phyloP scores from a whole-genome alignment of 2,113 vertebrate genomes.

The Dryoscopus gambensis region DNA sequence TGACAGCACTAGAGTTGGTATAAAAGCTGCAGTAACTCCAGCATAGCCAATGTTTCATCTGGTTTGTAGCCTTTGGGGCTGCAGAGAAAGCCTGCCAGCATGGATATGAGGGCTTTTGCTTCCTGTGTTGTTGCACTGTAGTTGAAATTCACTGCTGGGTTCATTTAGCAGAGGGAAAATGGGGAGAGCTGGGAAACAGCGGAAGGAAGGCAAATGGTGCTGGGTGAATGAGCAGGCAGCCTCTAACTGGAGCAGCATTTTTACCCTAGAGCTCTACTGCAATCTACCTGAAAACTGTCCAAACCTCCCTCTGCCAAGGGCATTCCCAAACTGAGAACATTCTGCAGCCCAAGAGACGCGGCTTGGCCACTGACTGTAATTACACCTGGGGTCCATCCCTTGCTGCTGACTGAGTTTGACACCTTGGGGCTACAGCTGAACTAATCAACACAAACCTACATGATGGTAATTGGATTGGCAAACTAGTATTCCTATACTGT shows the following conservation, averaged over 20 bases:
- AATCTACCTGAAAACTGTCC: not conserved
- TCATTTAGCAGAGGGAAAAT: not conserved
- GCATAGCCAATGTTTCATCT: not conserved
- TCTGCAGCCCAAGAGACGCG: not conserved
- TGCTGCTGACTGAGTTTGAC: conserved; percentile 4
- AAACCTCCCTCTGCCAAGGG: not conserved
- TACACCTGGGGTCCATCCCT: not conserved
- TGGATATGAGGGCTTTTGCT: not conserved
- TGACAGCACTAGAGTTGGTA: not conserved
- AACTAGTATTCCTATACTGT: not conserved
- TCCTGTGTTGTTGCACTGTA: rapidly evolving
- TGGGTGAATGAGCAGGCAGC: not conserved
- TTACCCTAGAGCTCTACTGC: not conserved
- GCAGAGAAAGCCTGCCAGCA: not conserved
- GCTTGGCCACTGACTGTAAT: not conserved
- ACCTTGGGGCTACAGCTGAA: not conserved
- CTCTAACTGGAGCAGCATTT: not conserved
- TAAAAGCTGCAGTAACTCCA: not conserved
- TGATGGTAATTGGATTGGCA: conserved; percentile 13
- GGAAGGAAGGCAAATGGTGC: not conserved
- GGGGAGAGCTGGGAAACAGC: not conserved
- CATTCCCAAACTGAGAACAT: not conserved
- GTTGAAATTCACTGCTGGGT: not conserved
- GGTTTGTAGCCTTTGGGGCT: not conserved
- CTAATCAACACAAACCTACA: not conserved